Percentiles rank a stretch among this genome's conserved stretches.
Evolutionary conservation across 1,140 invertebrate species (phyloP).

Genomic region (Octopus bimaculoides): DNA sequence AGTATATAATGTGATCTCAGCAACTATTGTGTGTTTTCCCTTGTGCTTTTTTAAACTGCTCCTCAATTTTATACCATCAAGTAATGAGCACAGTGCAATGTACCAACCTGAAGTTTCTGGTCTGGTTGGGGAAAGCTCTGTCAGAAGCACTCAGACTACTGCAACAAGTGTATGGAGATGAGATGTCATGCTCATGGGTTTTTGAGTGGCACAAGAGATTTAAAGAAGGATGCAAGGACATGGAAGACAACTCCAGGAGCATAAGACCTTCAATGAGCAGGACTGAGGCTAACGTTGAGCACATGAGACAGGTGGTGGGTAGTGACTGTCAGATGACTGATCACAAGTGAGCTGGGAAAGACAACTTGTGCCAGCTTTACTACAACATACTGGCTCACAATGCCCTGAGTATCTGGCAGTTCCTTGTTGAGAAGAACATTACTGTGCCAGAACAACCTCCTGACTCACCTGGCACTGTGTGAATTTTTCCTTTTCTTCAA

Average conservation of each 20-base stretch:
- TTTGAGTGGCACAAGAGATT: not conserved
- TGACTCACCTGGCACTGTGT: no score
- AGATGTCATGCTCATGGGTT: not conserved
- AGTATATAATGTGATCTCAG: not conserved
- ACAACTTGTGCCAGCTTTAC: not conserved
- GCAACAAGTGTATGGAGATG: not conserved
- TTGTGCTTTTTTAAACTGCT: not conserved
- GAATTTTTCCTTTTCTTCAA: no score
- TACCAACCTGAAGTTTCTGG: slow-evolving; percentile 4
- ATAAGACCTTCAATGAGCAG: not conserved
- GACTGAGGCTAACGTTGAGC: not conserved
- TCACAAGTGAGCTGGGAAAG: not conserved
- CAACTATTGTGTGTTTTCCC: not conserved
- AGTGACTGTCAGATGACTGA: not conserved
- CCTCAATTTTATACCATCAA: slow-evolving; percentile 1
- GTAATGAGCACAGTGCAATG: slow-evolving; percentile 3
- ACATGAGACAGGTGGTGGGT: not conserved
- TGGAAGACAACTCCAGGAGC: slow-evolving; percentile 6
- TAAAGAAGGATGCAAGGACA: slow-evolving; percentile 6
- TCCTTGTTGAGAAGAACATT: no score
- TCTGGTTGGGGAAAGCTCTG: not conserved
- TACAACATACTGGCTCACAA: no score
- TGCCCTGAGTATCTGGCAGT: no score
- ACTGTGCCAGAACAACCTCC: no score
- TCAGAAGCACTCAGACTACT: slow-evolving; percentile 1